phyloP scores from a whole-genome alignment of 2,113 vertebrate species.

The Sinocyclocheilus rhinocerous region DNA sequence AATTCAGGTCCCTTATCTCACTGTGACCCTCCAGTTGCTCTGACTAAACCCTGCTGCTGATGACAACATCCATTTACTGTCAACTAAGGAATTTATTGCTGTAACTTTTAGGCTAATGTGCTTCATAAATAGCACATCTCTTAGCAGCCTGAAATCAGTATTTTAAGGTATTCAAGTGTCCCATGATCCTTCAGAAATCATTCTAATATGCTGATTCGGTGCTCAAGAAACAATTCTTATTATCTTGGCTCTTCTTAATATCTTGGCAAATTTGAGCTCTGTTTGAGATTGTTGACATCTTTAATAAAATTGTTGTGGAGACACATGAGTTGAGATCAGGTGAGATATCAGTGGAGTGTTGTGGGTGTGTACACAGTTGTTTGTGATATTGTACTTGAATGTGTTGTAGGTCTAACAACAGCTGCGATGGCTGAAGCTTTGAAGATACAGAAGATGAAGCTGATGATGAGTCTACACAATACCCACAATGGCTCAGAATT shows the following conservation, averaged over 20 bases:
- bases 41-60: neutral
- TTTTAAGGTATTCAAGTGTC: neutral
- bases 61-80: slow-evolving; percentile 2
- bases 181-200: neutral
- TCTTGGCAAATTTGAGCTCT: too few species aligned
- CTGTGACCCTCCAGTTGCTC: slow-evolving; percentile 3
- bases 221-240: neutral
- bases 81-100: slow-evolving; percentile 36
- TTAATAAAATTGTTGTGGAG: too few species aligned
- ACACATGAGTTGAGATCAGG: too few species aligned
- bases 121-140: slow-evolving; percentile 14
- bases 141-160: slow-evolving; percentile 14
- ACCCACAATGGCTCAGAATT: slow-evolving; percentile 80
- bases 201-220: neutral
- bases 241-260: too few species aligned
- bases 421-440: slow-evolving; percentile 84
- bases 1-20: slow-evolving; percentile 18
- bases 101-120: neutral
- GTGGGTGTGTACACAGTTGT: too few species aligned
- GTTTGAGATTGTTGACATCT: too few species aligned
- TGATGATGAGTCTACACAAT: slow-evolving; percentile 82
- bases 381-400: slow-evolving; percentile 17
- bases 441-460: slow-evolving; percentile 85
- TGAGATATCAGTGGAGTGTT: too few species aligned
- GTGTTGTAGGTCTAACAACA: slow-evolving; percentile 76